These are phyloP conservation scores for Glyptemys insculpta DNA, from an alignment of 2,797 vertebrate species.

Conservation along the genomic window DNA sequence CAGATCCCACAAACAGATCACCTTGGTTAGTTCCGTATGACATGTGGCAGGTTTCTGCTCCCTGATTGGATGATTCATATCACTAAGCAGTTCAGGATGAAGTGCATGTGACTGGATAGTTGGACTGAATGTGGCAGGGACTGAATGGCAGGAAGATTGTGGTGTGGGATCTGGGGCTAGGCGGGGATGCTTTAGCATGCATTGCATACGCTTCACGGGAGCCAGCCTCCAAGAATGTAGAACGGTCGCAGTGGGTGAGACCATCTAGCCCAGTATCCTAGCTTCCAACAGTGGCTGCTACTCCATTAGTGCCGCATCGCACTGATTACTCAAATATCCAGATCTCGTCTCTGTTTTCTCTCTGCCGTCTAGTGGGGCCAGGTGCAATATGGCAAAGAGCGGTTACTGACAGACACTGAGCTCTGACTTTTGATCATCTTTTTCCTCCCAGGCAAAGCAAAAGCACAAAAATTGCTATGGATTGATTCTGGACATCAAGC, in stretches of 20 bases:
- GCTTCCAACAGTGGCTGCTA: neutral
- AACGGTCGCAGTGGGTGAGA: neutral
- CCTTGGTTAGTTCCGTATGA: too few relatives aligned
- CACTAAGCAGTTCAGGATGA: too few relatives aligned
- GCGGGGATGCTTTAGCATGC: neutral
- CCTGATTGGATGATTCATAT: too few relatives aligned
- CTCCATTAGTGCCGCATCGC: too few relatives aligned
- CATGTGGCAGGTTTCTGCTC: too few relatives aligned
- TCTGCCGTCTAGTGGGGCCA: neutral
- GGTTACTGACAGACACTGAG: neutral
- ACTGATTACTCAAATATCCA: neutral
- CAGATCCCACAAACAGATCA: too few relatives aligned
- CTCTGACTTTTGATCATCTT: neutral
- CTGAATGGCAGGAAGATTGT: too few relatives aligned
- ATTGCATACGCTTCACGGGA: too few relatives aligned
- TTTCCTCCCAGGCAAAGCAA: constrained; percentile 57
- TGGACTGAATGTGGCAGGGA: too few relatives aligned
- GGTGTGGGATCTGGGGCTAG: too few relatives aligned
- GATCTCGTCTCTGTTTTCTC: neutral
- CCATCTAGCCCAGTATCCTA: neutral
- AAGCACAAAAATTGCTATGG: constrained; percentile 55
- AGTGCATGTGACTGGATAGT: too few relatives aligned
- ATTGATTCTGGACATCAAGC: constrained; percentile 78
- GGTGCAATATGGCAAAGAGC: neutral
- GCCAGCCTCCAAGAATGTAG: neutral